Conservation (phyloP, 2,888 invertebrate genomes). For the Tipula vernalis region DNA sequence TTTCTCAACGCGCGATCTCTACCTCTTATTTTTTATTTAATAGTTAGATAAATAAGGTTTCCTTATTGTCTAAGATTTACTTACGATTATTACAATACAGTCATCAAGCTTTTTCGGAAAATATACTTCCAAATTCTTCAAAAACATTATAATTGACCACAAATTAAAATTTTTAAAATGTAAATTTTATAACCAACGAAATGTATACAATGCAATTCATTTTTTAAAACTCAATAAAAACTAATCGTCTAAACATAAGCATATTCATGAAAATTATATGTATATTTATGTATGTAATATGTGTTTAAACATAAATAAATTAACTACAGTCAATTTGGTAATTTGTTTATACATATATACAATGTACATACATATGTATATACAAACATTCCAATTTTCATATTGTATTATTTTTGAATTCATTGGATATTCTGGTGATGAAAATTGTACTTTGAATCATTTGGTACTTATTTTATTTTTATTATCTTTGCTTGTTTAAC, state of each 20-base stretch:
- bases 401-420: neutral
- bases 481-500: neutral
- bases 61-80: no score
- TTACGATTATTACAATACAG: no score
- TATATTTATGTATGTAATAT: neutral
- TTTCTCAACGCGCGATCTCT: no score
- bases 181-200: neutral
- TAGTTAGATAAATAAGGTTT: no score
- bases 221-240: neutral
- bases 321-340: neutral
- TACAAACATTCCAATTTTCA: neutral
- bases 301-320: neutral
- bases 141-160: neutral
- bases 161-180: neutral
- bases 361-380: neutral
- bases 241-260: neutral
- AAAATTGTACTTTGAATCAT: neutral
- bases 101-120: no score
- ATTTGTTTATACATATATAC: neutral
- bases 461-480: neutral
- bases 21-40: no score
- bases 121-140: neutral
- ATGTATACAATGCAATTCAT: neutral
- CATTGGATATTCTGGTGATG: neutral
- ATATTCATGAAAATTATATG: neutral